Evolutionary conservation across 2,113 vertebrate species (phyloP).

Genomic region (Emberiza fucata): DNA sequence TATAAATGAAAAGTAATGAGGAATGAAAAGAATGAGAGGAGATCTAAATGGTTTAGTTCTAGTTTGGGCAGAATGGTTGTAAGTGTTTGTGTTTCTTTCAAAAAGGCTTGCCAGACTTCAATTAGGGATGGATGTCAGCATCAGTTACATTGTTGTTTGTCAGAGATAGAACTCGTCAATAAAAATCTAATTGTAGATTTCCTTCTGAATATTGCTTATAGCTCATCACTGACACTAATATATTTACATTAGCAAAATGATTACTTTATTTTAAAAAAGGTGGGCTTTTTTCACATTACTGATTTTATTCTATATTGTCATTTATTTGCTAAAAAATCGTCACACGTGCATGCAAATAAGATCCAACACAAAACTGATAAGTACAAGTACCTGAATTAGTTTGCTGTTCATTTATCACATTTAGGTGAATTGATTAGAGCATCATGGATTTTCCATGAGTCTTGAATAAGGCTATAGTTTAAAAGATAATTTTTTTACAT

Average conservation of each 20-base stretch:
- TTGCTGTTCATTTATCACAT: not conserved
- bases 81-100: not conserved
- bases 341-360: not conserved
- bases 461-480: not conserved
- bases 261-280: not conserved
- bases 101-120: not conserved
- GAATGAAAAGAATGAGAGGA: not conserved
- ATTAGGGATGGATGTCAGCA: not conserved
- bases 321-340: not conserved
- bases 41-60: not conserved
- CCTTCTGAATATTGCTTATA: not conserved
- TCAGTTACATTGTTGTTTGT: not conserved
- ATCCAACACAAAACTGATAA: not conserved
- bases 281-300: not conserved
- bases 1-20: constrained; percentile 4
- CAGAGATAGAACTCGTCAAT: not conserved
- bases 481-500: not conserved
- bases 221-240: not conserved
- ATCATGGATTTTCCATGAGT: not conserved
- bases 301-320: not conserved
- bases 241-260: not conserved
- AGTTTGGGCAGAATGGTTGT: not conserved
- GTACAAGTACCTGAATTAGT: not conserved
- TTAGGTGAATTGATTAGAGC: not conserved
- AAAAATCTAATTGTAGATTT: not conserved